phyloP scores from a whole-genome alignment of 2,113 vertebrate genomes.

The Austrofundulus limnaeus region DNA sequence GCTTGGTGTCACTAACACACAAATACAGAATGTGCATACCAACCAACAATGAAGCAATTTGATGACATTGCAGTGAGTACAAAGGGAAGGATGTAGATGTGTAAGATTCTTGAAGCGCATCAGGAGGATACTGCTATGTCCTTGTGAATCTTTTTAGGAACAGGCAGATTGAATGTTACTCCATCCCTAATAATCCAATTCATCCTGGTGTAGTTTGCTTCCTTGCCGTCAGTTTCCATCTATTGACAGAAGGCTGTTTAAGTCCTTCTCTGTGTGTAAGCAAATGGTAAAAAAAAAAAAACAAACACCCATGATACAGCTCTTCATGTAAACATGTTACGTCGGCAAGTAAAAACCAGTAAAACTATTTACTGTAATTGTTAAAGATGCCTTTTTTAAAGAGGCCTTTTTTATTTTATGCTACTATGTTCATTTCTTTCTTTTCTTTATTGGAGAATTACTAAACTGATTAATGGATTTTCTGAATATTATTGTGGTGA shows the following conservation, averaged over 20 bases:
- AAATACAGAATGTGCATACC: no score
- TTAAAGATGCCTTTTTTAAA: not conserved
- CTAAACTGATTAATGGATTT: not conserved
- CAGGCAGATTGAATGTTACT: conserved; percentile 43
- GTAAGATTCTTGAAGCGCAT: conserved; percentile 42
- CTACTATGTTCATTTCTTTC: no score
- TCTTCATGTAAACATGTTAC: not conserved
- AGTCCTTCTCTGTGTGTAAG: conserved; percentile 17
- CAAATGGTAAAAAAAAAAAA: conserved; percentile 6
- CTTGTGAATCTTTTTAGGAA: conserved; percentile 42
- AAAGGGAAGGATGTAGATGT: conserved; percentile 45
- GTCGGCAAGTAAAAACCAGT: not conserved
- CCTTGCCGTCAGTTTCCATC: conserved; percentile 41
- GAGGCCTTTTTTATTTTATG: not conserved
- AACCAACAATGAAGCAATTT: no score
- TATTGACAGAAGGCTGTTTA: conserved; percentile 31
- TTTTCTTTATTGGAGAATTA: not conserved
- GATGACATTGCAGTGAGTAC: no score
- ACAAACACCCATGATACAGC: no score
- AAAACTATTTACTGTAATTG: not conserved
- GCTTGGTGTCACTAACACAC: no score
- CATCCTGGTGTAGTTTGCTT: conserved; percentile 32
- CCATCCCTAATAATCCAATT: conserved; percentile 36
- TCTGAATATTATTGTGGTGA: not conserved
- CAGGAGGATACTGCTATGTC: conserved; percentile 38